Base-by-base conservation (phyloP, 2,113 vertebrate genomes). In the Scartelaos histophorus region DNA sequence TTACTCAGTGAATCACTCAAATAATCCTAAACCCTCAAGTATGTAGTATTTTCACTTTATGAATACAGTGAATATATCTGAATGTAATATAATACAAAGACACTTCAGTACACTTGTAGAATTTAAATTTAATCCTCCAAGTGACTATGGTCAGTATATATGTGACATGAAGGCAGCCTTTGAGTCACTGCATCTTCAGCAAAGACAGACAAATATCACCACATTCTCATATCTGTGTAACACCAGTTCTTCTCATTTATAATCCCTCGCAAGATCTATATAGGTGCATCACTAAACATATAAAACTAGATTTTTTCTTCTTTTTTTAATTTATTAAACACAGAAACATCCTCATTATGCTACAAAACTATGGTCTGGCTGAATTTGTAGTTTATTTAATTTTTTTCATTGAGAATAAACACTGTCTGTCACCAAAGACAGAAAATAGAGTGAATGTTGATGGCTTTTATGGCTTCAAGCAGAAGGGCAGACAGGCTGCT, bases 191-290 rank as follows among this genome's bases (percentile, higher is more conserved):
- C 81, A 79, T 88, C 85, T 70, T 45, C 47, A 85, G 75, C 73
- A 80, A 84, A 88, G 72, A 56, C 76, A 80, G 86, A 88, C 91
- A 78, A 82, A 87, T 70, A 85, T 90, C 84, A 78, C 76, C 90
- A 85, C 74, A 80, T 91, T 92, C 90, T 89, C 82, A 85, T 76
- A 85, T 91, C 82, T 69, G 57, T 88, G 89, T 91, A 80, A 92
- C 89, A 81, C 79, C 2, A 22, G 24, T 46, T 67, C 62, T 43
- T 66, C 76, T 68, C 80, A 70, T 56, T 60, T 82, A 67, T 60
- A 0, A 69, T 82, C 85, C 72, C 79, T 88, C 66, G 49, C 79
- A 70, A 78, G 79, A 78, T 87, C 86, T 84, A 71, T 74, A 1
- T 47, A 38, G 10, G 19, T 49, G 66, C 69, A 71, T 43, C 34